Evolutionary conservation across 2,888 invertebrate genomes (phyloP), one percentile per base, ranked within the genome.

Genomic region (Pachymerium ferrugineum): DNA sequence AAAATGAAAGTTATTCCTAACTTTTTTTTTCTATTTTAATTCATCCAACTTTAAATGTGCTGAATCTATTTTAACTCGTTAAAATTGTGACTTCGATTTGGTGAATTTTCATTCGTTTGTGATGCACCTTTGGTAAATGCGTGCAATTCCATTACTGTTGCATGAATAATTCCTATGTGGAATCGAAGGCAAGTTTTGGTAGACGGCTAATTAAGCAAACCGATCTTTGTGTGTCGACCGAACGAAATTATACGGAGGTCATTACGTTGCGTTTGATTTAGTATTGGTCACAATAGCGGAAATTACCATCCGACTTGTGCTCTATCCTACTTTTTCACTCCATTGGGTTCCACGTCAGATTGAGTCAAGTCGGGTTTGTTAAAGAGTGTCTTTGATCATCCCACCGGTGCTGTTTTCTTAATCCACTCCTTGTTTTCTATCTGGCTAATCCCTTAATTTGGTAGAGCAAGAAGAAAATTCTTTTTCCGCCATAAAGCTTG

Each of bases 91-190:
- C 6, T 8, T 47, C 2, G 16, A n/a, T n/a, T n/a, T n/a, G n/a
- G n/a, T n/a, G n/a, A n/a, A 47, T 47, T 38, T 38, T 38, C 8
- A 38, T 38, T 16, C 42, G 16, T 42, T 42, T 3, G 47, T 1
- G 47, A 47, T 47, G 14, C 47, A 47, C 47, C 47, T 47, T n/a
- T 47, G 47, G 47, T 47, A 47, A 47, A 47, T 22, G n/a, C n/a
- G 47, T 47, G 47, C 47, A 47, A 47, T 47, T 47, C 22, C 14
- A 47, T 47, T 47, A 47, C 47, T 19, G 16, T 47, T 47, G 47
- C 47, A 47, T 47, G 47, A 47, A 47, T 47, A 47, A 47, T 47
- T 16, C 16, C 47, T 19, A 47, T 47, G 4, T 47, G 47, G 47
- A 47, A 16, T n/a, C 47, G 47, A 47, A 47, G n/a, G 19, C 47